Evolutionary conservation across 2,797 vertebrate species (phyloP).

Genomic region (Leptoclinus maculatus): DNA sequence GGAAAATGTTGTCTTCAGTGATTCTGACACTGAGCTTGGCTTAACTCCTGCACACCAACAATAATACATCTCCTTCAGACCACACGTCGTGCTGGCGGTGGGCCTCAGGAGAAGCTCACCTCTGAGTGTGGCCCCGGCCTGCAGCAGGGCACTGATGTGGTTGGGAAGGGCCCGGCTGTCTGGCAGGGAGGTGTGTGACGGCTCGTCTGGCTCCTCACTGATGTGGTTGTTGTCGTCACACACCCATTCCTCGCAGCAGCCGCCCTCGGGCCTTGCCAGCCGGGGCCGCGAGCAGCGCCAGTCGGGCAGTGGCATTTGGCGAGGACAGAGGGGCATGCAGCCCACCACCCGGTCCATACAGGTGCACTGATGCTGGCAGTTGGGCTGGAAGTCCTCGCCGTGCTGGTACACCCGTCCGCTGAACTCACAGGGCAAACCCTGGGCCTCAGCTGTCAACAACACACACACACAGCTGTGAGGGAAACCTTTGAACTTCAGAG

Average conservation of each 20-base stretch:
- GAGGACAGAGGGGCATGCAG: constrained; percentile 84
- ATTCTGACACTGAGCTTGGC: background rate
- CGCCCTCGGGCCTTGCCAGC: constrained; percentile 51
- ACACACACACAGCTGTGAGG: background rate
- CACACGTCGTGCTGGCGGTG: background rate
- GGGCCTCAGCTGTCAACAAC: constrained; percentile 75
- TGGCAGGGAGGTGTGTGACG: constrained; percentile 21
- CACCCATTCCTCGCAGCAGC: constrained; percentile 83
- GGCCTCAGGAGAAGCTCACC: constrained; percentile 55
- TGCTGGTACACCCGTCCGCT: constrained; percentile 82
- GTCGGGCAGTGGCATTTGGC: constrained; percentile 74
- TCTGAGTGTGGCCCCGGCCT: constrained; percentile 49
- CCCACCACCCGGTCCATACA: constrained; percentile 85
- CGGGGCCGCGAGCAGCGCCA: constrained; percentile 72
- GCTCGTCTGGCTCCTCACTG: constrained; percentile 69
- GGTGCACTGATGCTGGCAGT: constrained; percentile 84
- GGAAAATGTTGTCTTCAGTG: background rate
- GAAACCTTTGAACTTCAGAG: background rate
- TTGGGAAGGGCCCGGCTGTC: constrained; percentile 60
- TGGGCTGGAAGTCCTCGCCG: constrained; percentile 83
- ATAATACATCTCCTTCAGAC: constrained; percentile 1
- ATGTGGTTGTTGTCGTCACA: constrained; percentile 82
- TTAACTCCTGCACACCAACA: constrained; percentile 1
- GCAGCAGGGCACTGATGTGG: constrained; percentile 74
- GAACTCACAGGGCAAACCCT: constrained; percentile 83